These are phyloP conservation scores for Emmelina monodactyla DNA, from an alignment of 2,888 invertebrate genomes.

Conservation along the genomic window DNA sequence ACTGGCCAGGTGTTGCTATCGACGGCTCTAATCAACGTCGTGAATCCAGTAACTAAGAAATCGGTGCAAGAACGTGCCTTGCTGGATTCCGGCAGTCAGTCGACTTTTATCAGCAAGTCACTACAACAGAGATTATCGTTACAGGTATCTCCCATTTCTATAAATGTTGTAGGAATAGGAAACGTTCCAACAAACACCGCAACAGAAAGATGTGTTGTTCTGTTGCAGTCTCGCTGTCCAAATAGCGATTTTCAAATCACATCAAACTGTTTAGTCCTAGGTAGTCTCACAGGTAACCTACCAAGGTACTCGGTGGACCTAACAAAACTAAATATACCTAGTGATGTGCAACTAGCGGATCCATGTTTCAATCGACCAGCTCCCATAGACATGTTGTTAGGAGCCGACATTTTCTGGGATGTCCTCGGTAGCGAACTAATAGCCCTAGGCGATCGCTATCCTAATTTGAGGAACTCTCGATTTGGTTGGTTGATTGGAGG, in stretches of 20 bases:
- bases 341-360: constrained; percentile 11
- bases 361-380: constrained; percentile 5
- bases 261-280: constrained; percentile 11
- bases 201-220: constrained; percentile 10
- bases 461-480: constrained; percentile 1
- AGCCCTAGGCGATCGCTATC: neutral
- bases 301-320: constrained; percentile 10
- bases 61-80: constrained; percentile 6
- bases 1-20: constrained; percentile 9
- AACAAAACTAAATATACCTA: constrained; percentile 9
- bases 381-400: constrained; percentile 2
- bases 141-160: constrained; percentile 1
- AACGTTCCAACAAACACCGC: constrained; percentile 10
- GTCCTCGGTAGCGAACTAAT: constrained; percentile 2
- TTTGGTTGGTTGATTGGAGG: constrained; percentile 6
- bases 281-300: constrained; percentile 12
- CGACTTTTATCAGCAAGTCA: constrained; percentile 9
- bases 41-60: constrained; percentile 12
- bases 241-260: constrained; percentile 5
- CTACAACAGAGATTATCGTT: constrained; percentile 7
- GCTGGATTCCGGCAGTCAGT: constrained; percentile 12
- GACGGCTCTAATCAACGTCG: constrained; percentile 11
- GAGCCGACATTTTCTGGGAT: constrained; percentile 5
- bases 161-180: constrained; percentile 15
- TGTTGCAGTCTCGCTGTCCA: constrained; percentile 8